A percentile compares a stretch with the other conserved stretches of the same genome.
Conservation (phyloP, 2,113 vertebrate genomes). For the Ictalurus punctatus region DNA sequence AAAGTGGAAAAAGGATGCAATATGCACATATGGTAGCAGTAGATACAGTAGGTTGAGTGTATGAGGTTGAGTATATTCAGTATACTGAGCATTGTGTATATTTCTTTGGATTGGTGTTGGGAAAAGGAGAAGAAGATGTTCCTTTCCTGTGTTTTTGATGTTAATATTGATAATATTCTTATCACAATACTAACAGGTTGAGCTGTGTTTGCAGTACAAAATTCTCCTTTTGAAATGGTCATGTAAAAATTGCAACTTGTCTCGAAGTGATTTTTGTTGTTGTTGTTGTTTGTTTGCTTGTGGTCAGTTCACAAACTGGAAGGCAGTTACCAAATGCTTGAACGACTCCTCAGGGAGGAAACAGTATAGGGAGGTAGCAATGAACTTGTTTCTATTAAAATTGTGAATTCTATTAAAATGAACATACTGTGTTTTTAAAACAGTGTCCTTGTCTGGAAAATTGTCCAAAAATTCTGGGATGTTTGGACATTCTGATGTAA, state of each 20-base stretch:
- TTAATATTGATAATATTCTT: neutral
- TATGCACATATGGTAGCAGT: neutral
- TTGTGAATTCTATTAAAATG: neutral
- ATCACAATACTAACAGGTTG: neutral
- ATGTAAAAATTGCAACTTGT: neutral
- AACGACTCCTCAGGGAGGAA: neutral
- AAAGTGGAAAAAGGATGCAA: neutral
- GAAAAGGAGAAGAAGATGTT: neutral
- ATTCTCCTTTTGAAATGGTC: neutral
- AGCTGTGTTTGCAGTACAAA: neutral
- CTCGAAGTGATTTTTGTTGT: neutral
- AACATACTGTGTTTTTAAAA: neutral
- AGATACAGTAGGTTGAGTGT: neutral
- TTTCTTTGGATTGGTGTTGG: neutral
- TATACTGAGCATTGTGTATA: neutral
- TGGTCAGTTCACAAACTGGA: neutral
- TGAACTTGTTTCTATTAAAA: neutral
- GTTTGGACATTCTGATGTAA: neutral
- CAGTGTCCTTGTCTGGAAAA: neutral
- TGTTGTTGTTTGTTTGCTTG: neutral
- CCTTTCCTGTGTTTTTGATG: neutral
- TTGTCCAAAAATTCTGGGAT: neutral
- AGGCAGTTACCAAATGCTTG: neutral
- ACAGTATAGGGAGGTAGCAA: neutral
- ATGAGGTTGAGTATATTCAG: neutral